A percentile compares a stretch with the other conserved stretches of the same genome.
Conservation (phyloP, 2,888 invertebrate genomes). For the Tetropium fuscum region DNA sequence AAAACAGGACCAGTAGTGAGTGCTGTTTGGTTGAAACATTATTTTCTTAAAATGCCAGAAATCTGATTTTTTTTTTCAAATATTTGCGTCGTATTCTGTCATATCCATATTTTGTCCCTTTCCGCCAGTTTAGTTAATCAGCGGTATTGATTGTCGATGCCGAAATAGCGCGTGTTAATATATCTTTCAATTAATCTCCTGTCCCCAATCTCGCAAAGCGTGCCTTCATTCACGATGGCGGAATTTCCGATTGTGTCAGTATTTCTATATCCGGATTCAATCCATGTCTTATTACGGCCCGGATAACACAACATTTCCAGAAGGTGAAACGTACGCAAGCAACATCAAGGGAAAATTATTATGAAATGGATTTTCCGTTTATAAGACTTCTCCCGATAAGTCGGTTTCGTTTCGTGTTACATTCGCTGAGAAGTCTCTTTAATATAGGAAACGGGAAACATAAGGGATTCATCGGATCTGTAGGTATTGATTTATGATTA, state of each 20-base stretch:
- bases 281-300: constrained; percentile 43
- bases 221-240: constrained; percentile 26
- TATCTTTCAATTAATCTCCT: constrained; percentile 54
- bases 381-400: constrained; percentile 26
- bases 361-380: constrained; percentile 43
- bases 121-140: constrained; percentile 6
- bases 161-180: constrained; percentile 40
- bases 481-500: no score
- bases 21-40: no score
- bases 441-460: constrained; percentile 15
- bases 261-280: constrained; percentile 54
- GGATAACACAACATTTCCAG: constrained; percentile 43
- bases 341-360: constrained; percentile 37
- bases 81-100: no score
- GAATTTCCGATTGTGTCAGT: constrained; percentile 56
- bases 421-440: constrained; percentile 13
- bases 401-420: constrained; percentile 24
- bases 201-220: constrained; percentile 40
- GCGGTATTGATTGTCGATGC: constrained; percentile 18
- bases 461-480: constrained; percentile 18
- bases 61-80: no score
- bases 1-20: no score
- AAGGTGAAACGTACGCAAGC: constrained; percentile 32
- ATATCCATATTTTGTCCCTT: no score
- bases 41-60: no score